Evolutionary conservation across 35 echinoderm and acorn worm genomes (phyloP), one percentile per base, ranked within the genome.

Genomic region (Acanthaster planci): DNA sequence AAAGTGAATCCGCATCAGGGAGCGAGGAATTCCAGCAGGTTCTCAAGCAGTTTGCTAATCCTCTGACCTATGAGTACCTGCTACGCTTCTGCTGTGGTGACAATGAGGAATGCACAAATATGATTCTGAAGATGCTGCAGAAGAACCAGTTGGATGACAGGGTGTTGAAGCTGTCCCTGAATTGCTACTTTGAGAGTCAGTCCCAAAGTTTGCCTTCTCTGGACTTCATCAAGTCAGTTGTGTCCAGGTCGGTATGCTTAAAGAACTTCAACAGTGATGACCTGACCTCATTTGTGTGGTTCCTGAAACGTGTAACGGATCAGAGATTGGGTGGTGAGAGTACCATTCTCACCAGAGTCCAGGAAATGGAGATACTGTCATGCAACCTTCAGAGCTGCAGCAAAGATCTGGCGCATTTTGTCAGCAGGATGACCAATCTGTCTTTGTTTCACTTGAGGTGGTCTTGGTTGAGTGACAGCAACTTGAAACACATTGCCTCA

Each of bases 181-280:
- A 31, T 68, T 68, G 60, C 34, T 68, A 68, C 60, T 68, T 68
- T 68, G 60, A 68, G 23, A 68, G 60, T 27, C 60, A 68, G 60
- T 68, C 60, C 17, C 1, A 68, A 12, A 1, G 23, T 35, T 27
- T 68, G 34, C 60, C 60, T 14, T 5, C 1, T 22, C 2, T 1
- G 60, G 29, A 68, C 14, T 34, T 68, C 27, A 68, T 68, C 60
- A 68, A 34, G 12, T 26, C 23, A 68, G 60, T 35, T 27, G 1
- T 68, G 1, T 47, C 42, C 42, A 12, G 42, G 4, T 47, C 42
- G 12, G 4, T 47, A 12, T 47, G 42, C 42, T 47, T 47, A 12
- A 47, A 47, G 42, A 47, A 47, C 42, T 47, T 47, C 42, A 47
- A 47, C 42, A 47, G 42, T 47, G 42, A 47, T 47, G 42, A 47